A percentile compares a stretch with the other conserved stretches of the same genome.
phyloP scores from a whole-genome alignment of 2,113 vertebrate genomes.

The Octodon degus region DNA sequence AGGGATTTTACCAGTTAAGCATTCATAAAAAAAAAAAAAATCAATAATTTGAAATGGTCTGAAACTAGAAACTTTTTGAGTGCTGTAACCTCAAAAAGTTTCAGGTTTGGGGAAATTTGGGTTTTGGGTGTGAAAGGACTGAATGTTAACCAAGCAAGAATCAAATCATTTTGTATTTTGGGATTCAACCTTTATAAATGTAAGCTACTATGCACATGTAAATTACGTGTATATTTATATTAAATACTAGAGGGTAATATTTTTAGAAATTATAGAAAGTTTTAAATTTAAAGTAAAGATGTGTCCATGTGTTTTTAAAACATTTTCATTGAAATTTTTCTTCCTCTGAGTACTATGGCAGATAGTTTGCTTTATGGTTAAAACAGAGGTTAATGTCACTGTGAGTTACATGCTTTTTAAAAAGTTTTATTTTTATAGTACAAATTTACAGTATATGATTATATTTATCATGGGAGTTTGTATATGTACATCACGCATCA shows the following conservation, averaged over 20 bases:
- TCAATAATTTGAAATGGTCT: not conserved
- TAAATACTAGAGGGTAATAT: not conserved
- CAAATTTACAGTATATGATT: not conserved
- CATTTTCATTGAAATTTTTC: not conserved
- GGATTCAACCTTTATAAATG: not conserved
- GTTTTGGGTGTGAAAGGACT: not conserved
- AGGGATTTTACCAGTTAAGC: not conserved
- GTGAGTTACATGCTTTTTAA: not conserved
- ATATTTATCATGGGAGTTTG: not conserved
- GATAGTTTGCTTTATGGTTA: not conserved
- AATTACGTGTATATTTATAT: not conserved
- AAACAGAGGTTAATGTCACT: conserved; percentile 32
- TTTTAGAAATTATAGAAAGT: not conserved
- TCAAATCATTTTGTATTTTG: not conserved
- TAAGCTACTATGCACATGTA: not conserved
- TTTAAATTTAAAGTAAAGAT: conserved; percentile 5
- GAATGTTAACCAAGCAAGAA: not conserved
- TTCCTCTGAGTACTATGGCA: not conserved
- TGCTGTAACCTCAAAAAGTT: not conserved
- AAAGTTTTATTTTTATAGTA: not conserved
- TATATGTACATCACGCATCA: not conserved
- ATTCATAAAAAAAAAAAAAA: not conserved
- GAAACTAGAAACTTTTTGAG: not conserved
- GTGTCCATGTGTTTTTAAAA: not conserved
- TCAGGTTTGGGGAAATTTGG: not conserved